A percentile compares a stretch with the other conserved stretches of the same genome.
phyloP scores from a whole-genome alignment of 2,797 vertebrate species.

The Bucorvus abyssinicus region DNA sequence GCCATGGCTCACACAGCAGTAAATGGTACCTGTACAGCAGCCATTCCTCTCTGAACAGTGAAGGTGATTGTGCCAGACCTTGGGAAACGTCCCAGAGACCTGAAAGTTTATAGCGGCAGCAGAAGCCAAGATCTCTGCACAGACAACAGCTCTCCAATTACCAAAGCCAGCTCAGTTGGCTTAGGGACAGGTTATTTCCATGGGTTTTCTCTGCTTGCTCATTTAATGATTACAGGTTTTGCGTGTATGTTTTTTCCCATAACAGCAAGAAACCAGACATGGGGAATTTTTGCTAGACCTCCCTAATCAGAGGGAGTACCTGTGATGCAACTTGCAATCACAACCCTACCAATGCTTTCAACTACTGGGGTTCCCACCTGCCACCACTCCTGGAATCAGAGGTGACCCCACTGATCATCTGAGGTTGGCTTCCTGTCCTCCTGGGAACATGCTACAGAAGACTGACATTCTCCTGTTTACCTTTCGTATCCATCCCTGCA shows the following conservation, averaged over 20 bases:
- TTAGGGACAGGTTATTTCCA: neutral
- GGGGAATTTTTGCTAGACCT: neutral
- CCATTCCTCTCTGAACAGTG: neutral
- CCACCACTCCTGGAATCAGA: neutral
- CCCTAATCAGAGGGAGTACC: neutral
- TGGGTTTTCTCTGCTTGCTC: neutral
- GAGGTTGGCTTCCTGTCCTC: neutral
- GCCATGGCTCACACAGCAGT: neutral
- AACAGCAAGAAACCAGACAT: neutral
- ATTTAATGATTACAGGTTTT: neutral
- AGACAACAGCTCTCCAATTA: neutral
- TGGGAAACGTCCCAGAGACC: neutral
- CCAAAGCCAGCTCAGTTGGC: constrained; percentile 19
- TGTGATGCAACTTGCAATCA: neutral
- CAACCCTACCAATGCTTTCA: neutral
- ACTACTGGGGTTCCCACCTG: neutral
- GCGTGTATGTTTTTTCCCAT: neutral
- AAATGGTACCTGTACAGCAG: neutral
- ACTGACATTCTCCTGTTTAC: neutral
- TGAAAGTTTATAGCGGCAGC: neutral
- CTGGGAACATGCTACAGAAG: neutral
- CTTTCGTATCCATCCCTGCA: neutral
- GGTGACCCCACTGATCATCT: neutral
- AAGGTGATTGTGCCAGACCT: neutral
- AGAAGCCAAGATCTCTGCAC: neutral